phyloP scores from a whole-genome alignment of 1,140 invertebrate species.

The Drosophila kurseongensis region DNA sequence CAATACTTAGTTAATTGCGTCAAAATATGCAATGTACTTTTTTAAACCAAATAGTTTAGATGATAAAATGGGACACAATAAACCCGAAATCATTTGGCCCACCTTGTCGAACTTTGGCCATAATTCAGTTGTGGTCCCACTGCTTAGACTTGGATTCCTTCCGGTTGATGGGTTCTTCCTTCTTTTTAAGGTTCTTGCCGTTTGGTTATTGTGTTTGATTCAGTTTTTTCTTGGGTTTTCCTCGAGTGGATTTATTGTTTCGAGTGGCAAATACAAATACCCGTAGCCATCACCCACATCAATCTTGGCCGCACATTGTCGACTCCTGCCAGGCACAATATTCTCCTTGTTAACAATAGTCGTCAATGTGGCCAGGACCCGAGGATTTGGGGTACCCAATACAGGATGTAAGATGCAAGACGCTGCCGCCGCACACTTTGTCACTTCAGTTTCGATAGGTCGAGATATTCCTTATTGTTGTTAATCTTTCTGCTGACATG shows the following conservation, averaged over 20 bases:
- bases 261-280: constrained; percentile 74
- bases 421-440: constrained; percentile 50
- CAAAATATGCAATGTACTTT: too few relatives aligned
- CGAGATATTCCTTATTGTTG: constrained; percentile 68
- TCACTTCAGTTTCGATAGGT: constrained; percentile 72
- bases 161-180: constrained; percentile 1
- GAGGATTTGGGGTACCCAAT: constrained; percentile 6
- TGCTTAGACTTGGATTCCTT: background rate
- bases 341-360: constrained; percentile 71
- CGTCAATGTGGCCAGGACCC: constrained; percentile 27
- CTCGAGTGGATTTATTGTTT: constrained; percentile 79
- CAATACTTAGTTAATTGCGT: too few relatives aligned
- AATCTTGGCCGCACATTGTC: constrained; percentile 42
- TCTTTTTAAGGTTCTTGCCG: constrained; percentile 4
- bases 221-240: constrained; percentile 23
- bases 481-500: constrained; percentile 71
- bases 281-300: constrained; percentile 44
- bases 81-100: background rate
- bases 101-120: constrained; percentile 9
- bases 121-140: constrained; percentile 8
- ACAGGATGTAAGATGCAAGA: background rate
- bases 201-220: constrained; percentile 14
- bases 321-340: constrained; percentile 66
- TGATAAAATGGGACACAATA: background rate
- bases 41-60: background rate